A percentile compares a stretch with the other conserved stretches of the same genome.
These are phyloP conservation scores for Echinops telfairi DNA, from an alignment of 2,113 vertebrate genomes.

Conservation along the genomic window DNA sequence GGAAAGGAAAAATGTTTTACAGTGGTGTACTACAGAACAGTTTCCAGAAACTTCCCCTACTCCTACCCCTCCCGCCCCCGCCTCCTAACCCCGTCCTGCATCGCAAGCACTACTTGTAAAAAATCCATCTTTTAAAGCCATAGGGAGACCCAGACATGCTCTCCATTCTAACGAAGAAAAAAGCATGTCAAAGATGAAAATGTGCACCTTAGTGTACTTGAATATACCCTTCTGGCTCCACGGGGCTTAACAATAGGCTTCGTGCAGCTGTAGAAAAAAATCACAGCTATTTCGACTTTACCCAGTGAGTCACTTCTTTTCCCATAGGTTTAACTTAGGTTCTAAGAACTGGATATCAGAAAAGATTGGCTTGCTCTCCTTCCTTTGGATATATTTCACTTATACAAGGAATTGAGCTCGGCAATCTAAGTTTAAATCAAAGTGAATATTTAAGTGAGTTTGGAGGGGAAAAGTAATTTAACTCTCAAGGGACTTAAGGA, in stretches of 20 bases:
- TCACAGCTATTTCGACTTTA: neutral
- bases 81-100: neutral
- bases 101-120: neutral
- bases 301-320: neutral
- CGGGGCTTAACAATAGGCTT: constrained; percentile 47
- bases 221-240: constrained; percentile 57
- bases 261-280: neutral
- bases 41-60: neutral
- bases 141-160: neutral
- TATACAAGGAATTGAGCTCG: constrained; percentile 25
- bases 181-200: constrained; percentile 55
- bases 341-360: neutral
- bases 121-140: neutral
- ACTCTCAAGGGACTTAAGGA: neutral
- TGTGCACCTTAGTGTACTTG: constrained; percentile 43
- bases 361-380: neutral
- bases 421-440: neutral
- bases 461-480: neutral
- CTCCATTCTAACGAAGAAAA: constrained; percentile 55
- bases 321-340: neutral
- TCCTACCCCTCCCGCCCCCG: too few relatives aligned
- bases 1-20: neutral
- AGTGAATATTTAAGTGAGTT: constrained; percentile 36
- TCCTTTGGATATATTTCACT: constrained; percentile 3
- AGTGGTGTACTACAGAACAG: neutral